Conservation (phyloP, 2,888 invertebrate genomes). For the Nezara viridula region DNA sequence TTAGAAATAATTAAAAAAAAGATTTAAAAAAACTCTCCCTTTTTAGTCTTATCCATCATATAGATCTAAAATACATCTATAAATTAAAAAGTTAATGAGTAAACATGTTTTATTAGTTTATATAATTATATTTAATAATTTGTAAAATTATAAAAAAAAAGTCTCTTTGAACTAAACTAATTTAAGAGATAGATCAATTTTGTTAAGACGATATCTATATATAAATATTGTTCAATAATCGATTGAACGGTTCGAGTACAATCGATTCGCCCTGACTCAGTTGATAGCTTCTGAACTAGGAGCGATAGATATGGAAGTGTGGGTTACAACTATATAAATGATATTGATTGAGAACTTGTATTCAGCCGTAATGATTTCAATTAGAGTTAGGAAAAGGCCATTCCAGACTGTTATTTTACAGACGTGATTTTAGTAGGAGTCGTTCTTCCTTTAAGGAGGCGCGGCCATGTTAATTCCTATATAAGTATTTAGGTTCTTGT, state of each 20-base stretch:
- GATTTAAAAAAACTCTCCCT: too few species aligned
- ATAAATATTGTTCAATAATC: conserved; percentile 17
- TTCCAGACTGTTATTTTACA: conserved; percentile 4
- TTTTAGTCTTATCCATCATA: neutral
- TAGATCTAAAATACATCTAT: neutral
- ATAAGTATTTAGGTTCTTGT: conserved; percentile 64
- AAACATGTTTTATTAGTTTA: neutral
- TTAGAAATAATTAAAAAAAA: too few species aligned
- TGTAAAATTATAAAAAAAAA: neutral
- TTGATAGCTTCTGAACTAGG: conserved; percentile 35
- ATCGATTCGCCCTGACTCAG: conserved; percentile 2
- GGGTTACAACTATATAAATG: conserved; percentile 50
- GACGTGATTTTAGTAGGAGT: conserved; percentile 62
- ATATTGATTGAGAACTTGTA: conserved; percentile 56
- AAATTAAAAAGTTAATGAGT: neutral
- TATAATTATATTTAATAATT: neutral
- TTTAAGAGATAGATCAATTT: neutral
- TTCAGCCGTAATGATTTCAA: conserved; percentile 51
- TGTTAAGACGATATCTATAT: neutral
- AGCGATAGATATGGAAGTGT: conserved; percentile 57
- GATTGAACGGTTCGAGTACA: neutral
- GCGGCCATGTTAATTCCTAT: conserved; percentile 75
- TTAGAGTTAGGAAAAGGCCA: conserved; percentile 50
- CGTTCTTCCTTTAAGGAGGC: conserved; percentile 64
- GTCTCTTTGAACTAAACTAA: neutral